These are phyloP conservation scores for Embiotoca jacksoni DNA, from an alignment of 2,113 vertebrate species.

Conservation along the genomic window DNA sequence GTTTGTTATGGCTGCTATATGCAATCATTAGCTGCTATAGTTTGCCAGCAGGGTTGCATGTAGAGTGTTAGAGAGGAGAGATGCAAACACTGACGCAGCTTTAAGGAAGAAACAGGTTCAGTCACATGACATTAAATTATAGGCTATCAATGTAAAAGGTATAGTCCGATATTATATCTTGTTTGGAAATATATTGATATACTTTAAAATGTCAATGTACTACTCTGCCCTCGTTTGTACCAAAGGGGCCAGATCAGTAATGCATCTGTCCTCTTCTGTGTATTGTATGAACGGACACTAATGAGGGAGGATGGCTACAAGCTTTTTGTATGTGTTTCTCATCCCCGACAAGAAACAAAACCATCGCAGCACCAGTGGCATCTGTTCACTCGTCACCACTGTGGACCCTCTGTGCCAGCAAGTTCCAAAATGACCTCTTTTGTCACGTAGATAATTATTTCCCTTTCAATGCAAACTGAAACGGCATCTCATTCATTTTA, in stretches of 20 bases:
- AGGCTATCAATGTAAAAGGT: too few relatives aligned
- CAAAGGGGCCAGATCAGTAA: background rate
- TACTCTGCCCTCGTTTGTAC: too few relatives aligned
- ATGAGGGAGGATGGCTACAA: constrained; percentile 48
- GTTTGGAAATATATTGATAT: too few relatives aligned
- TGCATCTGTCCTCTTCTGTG: background rate
- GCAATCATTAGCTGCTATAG: too few relatives aligned
- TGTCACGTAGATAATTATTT: constrained; percentile 62
- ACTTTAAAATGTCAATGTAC: too few relatives aligned
- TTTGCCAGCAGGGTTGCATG: too few relatives aligned
- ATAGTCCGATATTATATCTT: too few relatives aligned
- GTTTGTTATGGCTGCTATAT: too few relatives aligned
- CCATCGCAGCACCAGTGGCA: background rate
- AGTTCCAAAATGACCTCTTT: constrained; percentile 60
- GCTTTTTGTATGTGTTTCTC: constrained; percentile 39
- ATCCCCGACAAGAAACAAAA: constrained; percentile 60
- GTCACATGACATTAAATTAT: too few relatives aligned
- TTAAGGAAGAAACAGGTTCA: too few relatives aligned
- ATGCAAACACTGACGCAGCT: too few relatives aligned
- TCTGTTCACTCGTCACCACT: constrained; percentile 53
- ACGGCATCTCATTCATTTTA: constrained; percentile 25
- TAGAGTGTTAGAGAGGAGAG: too few relatives aligned
- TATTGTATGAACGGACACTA: constrained; percentile 7
- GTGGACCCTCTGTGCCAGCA: background rate
- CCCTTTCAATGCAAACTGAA: constrained; percentile 38